These are phyloP conservation scores for Cochlearius cochlearius DNA, from an alignment of 2,113 vertebrate species.

Conservation along the genomic window DNA sequence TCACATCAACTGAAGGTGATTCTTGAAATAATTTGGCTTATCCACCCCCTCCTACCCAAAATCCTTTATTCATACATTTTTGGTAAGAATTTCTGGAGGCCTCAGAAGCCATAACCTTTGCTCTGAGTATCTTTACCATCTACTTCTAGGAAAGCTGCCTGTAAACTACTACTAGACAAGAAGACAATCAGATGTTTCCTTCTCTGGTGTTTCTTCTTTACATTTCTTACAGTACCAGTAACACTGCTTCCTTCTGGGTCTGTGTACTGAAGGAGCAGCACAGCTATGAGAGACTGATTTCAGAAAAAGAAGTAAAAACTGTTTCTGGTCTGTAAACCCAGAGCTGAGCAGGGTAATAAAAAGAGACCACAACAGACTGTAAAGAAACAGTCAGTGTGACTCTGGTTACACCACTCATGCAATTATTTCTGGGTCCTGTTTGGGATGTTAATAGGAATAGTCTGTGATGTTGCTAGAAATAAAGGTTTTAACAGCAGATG, in stretches of 20 bases:
- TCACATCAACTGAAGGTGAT: not conserved
- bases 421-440: not conserved
- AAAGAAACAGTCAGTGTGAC: not conserved
- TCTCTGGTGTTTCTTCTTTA: not conserved
- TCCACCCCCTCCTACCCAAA: not conserved
- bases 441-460: not conserved
- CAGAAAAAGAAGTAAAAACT: not conserved
- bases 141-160: slow-evolving; percentile 1
- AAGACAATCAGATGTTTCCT: not conserved
- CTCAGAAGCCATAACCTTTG: not conserved
- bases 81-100: not conserved
- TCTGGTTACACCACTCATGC: not conserved
- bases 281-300: not conserved
- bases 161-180: not conserved
- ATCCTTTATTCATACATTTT: not conserved
- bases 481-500: not conserved
- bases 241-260: not conserved
- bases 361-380: not conserved
- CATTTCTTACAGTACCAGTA: not conserved
- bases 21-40: not conserved
- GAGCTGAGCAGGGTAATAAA: not conserved
- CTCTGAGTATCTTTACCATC: not conserved
- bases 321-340: not conserved
- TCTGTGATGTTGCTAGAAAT: not conserved
- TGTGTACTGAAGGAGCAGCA: not conserved